A percentile compares a stretch with the other conserved stretches of the same genome.
phyloP scores from a whole-genome alignment of 2,797 vertebrate genomes.

The Rhodeus uyekii region DNA sequence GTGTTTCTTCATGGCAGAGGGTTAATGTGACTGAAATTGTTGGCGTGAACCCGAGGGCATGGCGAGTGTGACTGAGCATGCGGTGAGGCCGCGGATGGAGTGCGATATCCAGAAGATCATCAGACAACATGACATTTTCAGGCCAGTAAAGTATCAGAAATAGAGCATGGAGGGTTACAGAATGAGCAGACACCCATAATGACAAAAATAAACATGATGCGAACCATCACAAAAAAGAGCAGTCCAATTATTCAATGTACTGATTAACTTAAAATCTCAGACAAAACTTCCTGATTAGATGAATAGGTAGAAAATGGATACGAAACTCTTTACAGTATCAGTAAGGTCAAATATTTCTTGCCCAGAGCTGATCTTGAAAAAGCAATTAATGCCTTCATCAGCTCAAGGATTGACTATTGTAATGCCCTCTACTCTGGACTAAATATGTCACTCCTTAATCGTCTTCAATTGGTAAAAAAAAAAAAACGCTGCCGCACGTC shows the following conservation, averaged over 20 bases:
- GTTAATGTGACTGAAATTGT: slow-evolving; percentile 20
- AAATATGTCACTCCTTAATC: too few species aligned
- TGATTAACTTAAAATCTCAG: neutral
- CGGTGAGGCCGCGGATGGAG: neutral
- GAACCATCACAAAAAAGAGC: neutral
- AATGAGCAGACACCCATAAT: neutral
- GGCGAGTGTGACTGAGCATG: neutral
- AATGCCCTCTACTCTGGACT: too few species aligned
- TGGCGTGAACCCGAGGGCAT: neutral
- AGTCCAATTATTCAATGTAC: neutral
- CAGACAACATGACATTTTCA: slow-evolving; percentile 11
- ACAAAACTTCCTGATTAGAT: neutral
- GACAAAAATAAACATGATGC: neutral
- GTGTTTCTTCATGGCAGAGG: slow-evolving; percentile 5
- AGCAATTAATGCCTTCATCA: too few species aligned
- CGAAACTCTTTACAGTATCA: neutral
- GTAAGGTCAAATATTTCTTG: too few species aligned
- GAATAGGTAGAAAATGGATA: neutral
- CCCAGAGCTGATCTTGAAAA: too few species aligned
- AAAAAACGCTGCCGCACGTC: too few species aligned
- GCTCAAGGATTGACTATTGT: too few species aligned
- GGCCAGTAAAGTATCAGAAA: slow-evolving; percentile 4
- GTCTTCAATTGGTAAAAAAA: too few species aligned
- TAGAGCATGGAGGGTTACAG: neutral
- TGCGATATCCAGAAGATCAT: neutral